Evolutionary conservation across 2,888 invertebrate species (phyloP).

Genomic region (Pyrrhia umbra): DNA sequence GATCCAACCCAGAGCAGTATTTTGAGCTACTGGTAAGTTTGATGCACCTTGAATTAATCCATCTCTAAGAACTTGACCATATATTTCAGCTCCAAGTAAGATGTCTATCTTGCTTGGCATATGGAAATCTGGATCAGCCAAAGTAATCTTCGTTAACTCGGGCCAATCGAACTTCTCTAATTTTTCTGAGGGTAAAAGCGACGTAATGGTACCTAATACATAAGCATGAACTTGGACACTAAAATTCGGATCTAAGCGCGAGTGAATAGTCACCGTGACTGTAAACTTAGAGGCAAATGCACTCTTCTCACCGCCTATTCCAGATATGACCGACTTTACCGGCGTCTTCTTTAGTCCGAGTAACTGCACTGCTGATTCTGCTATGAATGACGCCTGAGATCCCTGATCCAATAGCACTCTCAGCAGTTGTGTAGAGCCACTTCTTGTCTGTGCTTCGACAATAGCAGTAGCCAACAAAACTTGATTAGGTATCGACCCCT

Average conservation of each 20-base stretch:
- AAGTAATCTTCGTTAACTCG: constrained; percentile 1
- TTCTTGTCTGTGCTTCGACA: constrained; percentile 34
- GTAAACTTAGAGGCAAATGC: constrained; percentile 1
- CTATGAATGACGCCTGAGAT: constrained; percentile 43
- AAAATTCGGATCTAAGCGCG: constrained; percentile 4
- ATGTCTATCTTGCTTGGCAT: neutral
- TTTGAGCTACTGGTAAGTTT: neutral
- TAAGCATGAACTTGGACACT: constrained; percentile 4
- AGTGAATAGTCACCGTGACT: constrained; percentile 12
- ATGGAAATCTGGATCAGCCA: constrained; percentile 8
- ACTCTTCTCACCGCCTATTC: constrained; percentile 11
- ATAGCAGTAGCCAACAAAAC: constrained; percentile 42
- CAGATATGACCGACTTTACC: constrained; percentile 3
- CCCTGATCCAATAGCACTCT: constrained; percentile 53
- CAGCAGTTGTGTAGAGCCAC: constrained; percentile 24
- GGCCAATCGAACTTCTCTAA: constrained; percentile 1
- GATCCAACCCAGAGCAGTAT: neutral
- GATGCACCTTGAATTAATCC: neutral
- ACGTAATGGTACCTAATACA: constrained; percentile 7
- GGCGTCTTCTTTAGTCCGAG: no score
- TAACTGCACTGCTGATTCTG: no score
- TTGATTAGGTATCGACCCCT: constrained; percentile 10
- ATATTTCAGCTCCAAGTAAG: no score
- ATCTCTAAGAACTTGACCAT: neutral
- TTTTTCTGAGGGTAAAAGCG: constrained; percentile 7